Evolutionary conservation across 2,888 invertebrate genomes (phyloP).

Genomic region (Rosalia funebris): DNA sequence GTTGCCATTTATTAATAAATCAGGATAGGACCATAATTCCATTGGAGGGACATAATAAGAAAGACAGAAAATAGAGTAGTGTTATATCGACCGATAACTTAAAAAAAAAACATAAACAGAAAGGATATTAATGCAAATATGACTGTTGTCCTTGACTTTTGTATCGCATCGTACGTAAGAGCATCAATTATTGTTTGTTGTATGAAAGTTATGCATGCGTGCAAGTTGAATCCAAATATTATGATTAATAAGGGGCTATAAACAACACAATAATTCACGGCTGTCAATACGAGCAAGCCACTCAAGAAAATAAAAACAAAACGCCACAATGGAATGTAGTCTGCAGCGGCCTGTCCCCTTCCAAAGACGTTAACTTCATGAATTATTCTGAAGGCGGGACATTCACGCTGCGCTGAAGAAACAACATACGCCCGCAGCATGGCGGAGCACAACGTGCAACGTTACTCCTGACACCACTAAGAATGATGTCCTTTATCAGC

Average conservation of each 20-base stretch:
- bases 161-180: too few species aligned
- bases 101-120: too few species aligned
- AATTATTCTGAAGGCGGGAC: constrained; percentile 58
- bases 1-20: too few species aligned
- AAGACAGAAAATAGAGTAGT: too few species aligned
- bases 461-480: constrained; percentile 29
- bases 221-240: constrained; percentile 29
- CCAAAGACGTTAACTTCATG: constrained; percentile 47
- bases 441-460: constrained; percentile 48
- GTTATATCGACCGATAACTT: too few species aligned
- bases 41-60: too few species aligned
- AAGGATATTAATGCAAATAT: too few species aligned
- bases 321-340: constrained; percentile 32
- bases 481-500: constrained; percentile 45
- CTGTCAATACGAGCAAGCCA: constrained; percentile 24
- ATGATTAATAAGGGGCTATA: constrained; percentile 15
- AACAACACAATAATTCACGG: constrained; percentile 24
- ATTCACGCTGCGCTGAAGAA: constrained; percentile 50
- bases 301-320: constrained; percentile 30
- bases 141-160: too few species aligned
- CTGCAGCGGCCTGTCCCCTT: constrained; percentile 21
- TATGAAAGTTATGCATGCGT: too few species aligned
- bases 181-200: too few species aligned
- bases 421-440: constrained; percentile 61
- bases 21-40: too few species aligned